Base-by-base conservation (phyloP, 2,888 invertebrate species). In the Scaeva pyrastri region DNA sequence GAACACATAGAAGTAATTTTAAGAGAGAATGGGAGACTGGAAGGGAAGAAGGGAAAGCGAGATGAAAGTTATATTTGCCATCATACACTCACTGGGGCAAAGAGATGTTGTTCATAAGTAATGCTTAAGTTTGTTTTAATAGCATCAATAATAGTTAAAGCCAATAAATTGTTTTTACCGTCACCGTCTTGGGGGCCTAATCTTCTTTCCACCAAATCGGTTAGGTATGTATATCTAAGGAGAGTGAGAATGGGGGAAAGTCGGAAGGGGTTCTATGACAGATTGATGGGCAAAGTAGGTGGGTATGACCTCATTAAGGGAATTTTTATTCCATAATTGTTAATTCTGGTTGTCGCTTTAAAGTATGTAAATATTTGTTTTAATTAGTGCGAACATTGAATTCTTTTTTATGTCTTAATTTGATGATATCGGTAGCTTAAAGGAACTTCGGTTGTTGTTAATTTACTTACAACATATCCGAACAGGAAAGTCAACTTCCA, bases 131-230 rank as follows among this genome's bases (percentile, higher is more conserved):
- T 14, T 43, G 76, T 64, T 77, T 41, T 56, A 73, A 64, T 73
- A 77, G 45, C 85, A 73, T 77, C 73, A 68, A 86, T 77, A 64
- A 70, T 56, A 58, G 62, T 86, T 58, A 66, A 72, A 75, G 66
- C 72, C 75, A 60, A 66, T 71, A 66, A 31, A 70, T 56, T 70
- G 50, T 45, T 73, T 73, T 73, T 72, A n/a, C n/a, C 23, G 12
- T 31, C 1, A 16, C 19, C 11, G 16, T 21, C 19, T 43, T 26
- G 1, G 31, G 16, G 36, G 10, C 39, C 5, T 31, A 31, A 23
- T 55, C 4, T 31, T 26, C 55, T 26, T 8, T 23, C 6, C n/a
- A n/a, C 8, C 62, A 62, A 21, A 19, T 41, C 41, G 21, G 8
- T 7, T 19, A 21, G 50, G 21, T 23, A 23, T 14, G 23, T 8